Base-by-base conservation (phyloP, 2,888 invertebrate genomes). In the Oithona nana region DNA sequence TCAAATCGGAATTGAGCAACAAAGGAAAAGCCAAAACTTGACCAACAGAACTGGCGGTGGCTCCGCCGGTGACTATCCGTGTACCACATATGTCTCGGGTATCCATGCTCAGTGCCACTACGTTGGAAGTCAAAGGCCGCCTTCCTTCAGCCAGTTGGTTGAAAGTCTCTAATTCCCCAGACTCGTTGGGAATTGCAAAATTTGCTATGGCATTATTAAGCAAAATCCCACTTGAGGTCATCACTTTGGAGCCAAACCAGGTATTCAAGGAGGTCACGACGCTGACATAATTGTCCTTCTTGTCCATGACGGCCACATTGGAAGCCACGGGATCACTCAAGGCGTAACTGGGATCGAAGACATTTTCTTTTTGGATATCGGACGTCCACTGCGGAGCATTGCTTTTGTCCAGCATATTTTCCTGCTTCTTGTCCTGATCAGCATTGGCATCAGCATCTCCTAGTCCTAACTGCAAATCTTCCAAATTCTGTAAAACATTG, bases 271-370 rank as follows among this genome's bases (percentile, higher is more conserved):
- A 84, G 83, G 80, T 81, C 66, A 82, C 78, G 62, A 83, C 73
- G 13, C 83, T 81, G 52, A 81, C 78, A 73, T 83, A 84, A 51
- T 79, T 76, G 69, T 83, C 84, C 67, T 76, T 71, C 63, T 75
- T 74, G 73, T 84, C 84, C 66, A 81, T 77, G 57, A 78, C 80
- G 54, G 81, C 80, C 48, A 83, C 75, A 65, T 80, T 81, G 13
- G 80, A 77, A 66, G 73, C 74, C 75, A 70, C 63, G 62, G 66
- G 68, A 64, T 48, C 49, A 16, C 50, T 49, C 3, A 28, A 22
- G 1, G 59, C n/a, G 29, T 48, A 59, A 16, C 26, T 26, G 8
- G 54, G 13, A 3, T 54, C 54, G 24, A 54, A 54, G 24, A 54
- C 54, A 54, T 20, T 24, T 26, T 20, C n/a, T n/a, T 28, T 50